A percentile compares a stretch with the other conserved stretches of the same genome.
Evolutionary conservation across 2,888 invertebrate genomes (phyloP).

Genomic region (Nomada lathburiana): DNA sequence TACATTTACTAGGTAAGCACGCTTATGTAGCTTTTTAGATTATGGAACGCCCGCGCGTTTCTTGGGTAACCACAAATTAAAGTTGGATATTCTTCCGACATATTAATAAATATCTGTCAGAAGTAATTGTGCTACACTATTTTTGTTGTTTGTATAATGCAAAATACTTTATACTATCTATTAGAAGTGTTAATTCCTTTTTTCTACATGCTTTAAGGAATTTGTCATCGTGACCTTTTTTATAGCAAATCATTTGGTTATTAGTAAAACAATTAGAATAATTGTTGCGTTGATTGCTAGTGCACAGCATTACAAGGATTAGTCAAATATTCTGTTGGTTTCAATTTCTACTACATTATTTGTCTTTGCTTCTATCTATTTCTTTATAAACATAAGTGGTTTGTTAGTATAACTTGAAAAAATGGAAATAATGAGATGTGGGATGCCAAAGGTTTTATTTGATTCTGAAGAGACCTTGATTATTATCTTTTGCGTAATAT

Average conservation of each 20-base stretch:
- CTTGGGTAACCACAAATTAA: constrained; percentile 63
- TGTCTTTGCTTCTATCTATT: neutral
- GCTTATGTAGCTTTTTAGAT: neutral
- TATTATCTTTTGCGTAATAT: neutral
- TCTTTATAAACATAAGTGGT: constrained; percentile 6
- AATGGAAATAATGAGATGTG: neutral
- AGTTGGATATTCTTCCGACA: constrained; percentile 22
- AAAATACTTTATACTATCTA: neutral
- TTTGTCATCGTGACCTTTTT: constrained; percentile 22
- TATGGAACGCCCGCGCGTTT: constrained; percentile 44
- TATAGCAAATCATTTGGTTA: neutral
- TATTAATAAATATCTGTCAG: constrained; percentile 29
- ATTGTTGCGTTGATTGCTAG: neutral
- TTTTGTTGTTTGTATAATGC: neutral
- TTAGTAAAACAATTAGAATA: constrained; percentile 9
- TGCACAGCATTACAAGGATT: neutral
- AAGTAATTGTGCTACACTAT: neutral
- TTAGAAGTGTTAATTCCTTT: neutral
- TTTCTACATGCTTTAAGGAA: neutral
- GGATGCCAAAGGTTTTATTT: neutral
- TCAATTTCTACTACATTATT: neutral
- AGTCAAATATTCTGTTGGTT: neutral
- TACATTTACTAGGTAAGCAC: constrained; percentile 58
- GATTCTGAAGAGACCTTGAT: neutral
- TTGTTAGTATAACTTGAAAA: neutral